Percentiles rank a stretch among this genome's conserved stretches.
Evolutionary conservation across 2,888 invertebrate species (phyloP).

Genomic region (Heliconius hortense): DNA sequence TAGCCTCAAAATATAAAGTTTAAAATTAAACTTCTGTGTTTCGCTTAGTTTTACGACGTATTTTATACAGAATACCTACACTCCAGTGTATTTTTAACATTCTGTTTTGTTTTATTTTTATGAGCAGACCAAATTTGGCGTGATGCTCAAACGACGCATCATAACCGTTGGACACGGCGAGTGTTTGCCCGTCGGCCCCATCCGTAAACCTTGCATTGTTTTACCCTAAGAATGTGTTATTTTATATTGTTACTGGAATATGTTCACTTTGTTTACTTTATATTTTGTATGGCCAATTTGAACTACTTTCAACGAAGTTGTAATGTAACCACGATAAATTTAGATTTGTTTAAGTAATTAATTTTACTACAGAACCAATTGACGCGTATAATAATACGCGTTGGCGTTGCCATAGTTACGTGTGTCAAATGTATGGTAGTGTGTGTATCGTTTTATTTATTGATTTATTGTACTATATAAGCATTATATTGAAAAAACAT

Average conservation of each 20-base stretch:
- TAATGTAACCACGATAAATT: background rate
- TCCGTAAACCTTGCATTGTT: slow-evolving; percentile 65
- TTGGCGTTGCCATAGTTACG: too few relatives aligned
- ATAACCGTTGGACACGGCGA: slow-evolving; percentile 77
- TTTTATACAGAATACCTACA: slow-evolving; percentile 57
- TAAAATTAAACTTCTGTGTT: slow-evolving; percentile 20
- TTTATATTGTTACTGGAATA: slow-evolving; percentile 49
- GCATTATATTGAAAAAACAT: too few relatives aligned
- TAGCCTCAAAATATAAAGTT: background rate
- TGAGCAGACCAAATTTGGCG: slow-evolving; percentile 74
- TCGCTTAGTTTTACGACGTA: slow-evolving; percentile 42
- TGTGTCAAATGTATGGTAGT: too few relatives aligned
- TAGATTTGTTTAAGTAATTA: too few relatives aligned
- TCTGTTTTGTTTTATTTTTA: slow-evolving; percentile 73
- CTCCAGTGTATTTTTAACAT: slow-evolving; percentile 63
- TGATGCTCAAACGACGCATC: slow-evolving; percentile 74
- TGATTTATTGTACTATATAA: too few relatives aligned
- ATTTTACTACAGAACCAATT: too few relatives aligned
- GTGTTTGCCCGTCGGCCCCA: slow-evolving; percentile 66
- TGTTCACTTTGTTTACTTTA: slow-evolving; percentile 15
- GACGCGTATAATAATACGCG: too few relatives aligned
- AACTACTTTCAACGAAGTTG: background rate
- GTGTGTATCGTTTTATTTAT: too few relatives aligned
- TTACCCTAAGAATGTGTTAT: slow-evolving; percentile 53
- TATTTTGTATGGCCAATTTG: slow-evolving; percentile 1